Evolutionary conservation across 1,140 invertebrate species (phyloP).

Genomic region (Onthophagus taurus): DNA sequence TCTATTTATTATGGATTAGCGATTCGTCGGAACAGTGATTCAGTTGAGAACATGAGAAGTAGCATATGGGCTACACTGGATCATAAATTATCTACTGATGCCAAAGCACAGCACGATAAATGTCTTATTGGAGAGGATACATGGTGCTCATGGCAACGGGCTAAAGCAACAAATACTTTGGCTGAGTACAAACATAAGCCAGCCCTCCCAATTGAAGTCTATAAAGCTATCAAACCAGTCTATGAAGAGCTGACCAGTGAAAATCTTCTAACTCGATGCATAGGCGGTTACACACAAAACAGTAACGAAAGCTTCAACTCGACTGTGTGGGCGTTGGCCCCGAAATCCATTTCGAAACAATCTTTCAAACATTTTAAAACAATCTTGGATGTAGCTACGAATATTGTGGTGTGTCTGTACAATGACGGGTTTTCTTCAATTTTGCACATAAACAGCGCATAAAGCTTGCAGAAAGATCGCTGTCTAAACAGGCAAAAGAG

Average conservation of each 20-base stretch:
- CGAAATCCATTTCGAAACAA: conserved; percentile 19
- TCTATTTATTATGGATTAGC: no score
- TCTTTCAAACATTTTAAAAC: no score
- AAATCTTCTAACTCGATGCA: conserved; percentile 18
- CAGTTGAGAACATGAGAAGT: conserved; percentile 29
- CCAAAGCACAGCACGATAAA: conserved; percentile 23
- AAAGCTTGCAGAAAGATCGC: neutral
- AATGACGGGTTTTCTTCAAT: no score
- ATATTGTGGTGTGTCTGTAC: neutral
- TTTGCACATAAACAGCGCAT: no score
- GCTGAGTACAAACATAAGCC: neutral
- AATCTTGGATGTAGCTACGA: conserved; percentile 14
- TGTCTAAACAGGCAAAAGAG: neutral
- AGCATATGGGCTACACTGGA: conserved; percentile 30
- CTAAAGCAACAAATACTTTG: conserved; percentile 10
- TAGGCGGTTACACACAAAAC: conserved; percentile 22
- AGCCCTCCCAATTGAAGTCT: neutral
- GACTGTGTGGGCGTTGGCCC: conserved; percentile 20
- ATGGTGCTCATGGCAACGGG: conserved; percentile 23
- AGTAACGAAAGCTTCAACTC: conserved; percentile 25
- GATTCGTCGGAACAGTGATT: conserved; percentile 27
- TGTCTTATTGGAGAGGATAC: conserved; percentile 22
- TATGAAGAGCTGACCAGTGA: conserved; percentile 21
- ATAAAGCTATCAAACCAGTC: conserved; percentile 19
- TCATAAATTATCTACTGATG: conserved; percentile 30